Conservation (phyloP, 2,888 invertebrate species). For the Mimachlamys varia region DNA sequence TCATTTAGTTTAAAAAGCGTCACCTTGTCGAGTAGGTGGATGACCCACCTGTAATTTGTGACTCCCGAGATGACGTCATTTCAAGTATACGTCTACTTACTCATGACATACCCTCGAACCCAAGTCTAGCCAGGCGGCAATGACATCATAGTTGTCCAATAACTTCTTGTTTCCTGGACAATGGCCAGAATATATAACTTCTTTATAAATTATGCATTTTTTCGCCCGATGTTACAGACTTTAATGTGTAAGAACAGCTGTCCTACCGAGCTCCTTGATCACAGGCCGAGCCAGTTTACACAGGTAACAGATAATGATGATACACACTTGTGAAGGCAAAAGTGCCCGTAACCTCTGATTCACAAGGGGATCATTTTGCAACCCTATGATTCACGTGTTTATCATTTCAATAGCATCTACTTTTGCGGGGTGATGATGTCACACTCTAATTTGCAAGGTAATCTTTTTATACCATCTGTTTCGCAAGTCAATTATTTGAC, state of each 20-base stretch:
- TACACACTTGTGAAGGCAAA: no score
- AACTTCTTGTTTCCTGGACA: background rate
- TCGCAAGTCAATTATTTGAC: no score
- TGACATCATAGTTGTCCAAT: background rate
- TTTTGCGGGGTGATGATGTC: no score
- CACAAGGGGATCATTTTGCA: no score
- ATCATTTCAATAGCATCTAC: no score
- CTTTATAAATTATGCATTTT: no score
- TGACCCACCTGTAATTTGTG: background rate
- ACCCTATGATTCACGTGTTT: no score
- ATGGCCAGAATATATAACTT: background rate
- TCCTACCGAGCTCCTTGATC: background rate
- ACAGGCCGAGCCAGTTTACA: no score
- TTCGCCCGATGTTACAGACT: background rate
- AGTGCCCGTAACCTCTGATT: no score
- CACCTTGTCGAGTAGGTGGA: background rate
- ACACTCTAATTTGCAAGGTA: no score
- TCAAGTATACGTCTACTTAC: background rate
- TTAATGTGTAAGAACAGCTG: background rate
- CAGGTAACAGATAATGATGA: no score
- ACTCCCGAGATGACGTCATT: background rate
- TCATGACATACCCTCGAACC: background rate
- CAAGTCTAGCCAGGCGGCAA: background rate
- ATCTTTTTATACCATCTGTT: no score
- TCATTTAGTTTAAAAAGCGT: background rate